Conservation (phyloP, 2,113 vertebrate genomes). For the Antigone vipio region DNA sequence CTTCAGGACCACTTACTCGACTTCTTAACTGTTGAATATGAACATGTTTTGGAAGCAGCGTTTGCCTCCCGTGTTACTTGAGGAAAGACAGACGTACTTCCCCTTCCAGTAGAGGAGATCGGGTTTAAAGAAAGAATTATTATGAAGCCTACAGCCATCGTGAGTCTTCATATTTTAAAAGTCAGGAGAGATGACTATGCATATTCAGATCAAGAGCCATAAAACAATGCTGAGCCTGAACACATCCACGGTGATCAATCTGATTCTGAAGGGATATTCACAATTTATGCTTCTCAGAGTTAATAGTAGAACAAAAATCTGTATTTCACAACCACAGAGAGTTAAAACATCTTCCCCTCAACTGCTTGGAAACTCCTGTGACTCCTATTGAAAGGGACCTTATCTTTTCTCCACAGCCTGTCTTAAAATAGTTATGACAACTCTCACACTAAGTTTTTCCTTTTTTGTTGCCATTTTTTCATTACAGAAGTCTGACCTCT, state of each 20-base stretch:
- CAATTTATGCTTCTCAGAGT: not conserved
- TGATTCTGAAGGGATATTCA: not conserved
- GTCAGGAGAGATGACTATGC: not conserved
- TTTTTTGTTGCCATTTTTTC: not conserved
- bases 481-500: not conserved
- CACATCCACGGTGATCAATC: not conserved
- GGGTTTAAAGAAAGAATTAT: not conserved
- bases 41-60: not conserved
- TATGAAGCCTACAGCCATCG: not conserved
- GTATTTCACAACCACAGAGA: not conserved
- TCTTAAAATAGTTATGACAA: not conserved
- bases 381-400: not conserved
- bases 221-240: not conserved
- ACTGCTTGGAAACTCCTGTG: not conserved
- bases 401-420: not conserved
- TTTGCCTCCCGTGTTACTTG: not conserved
- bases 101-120: not conserved
- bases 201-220: not conserved
- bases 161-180: not conserved
- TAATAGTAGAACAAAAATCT: not conserved
- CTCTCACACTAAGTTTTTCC: not conserved
- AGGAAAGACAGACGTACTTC: not conserved
- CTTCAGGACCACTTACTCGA: not conserved
- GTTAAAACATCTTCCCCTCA: not conserved
- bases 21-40: not conserved